Evolutionary conservation across 2,113 vertebrate species (phyloP).

Genomic region (Manacus vitellinus): DNA sequence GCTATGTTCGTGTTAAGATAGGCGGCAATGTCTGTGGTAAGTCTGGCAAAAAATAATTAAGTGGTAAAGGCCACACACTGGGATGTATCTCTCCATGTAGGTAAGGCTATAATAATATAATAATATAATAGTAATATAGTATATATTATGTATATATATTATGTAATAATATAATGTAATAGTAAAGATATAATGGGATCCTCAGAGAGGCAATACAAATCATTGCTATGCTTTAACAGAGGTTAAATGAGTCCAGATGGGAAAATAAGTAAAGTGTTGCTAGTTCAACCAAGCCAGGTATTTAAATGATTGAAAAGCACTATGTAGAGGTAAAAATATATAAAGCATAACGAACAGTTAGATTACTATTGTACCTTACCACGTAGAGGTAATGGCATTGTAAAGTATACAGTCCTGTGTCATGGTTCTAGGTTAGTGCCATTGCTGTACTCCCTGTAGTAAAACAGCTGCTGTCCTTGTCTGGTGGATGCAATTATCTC

Average conservation of each 20-base stretch:
- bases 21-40: slow-evolving; percentile 88
- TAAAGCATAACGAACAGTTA: background rate
- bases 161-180: background rate
- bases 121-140: background rate
- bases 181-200: background rate
- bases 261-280: background rate
- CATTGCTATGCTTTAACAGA: background rate
- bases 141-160: background rate
- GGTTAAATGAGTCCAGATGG: background rate
- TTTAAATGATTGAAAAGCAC: background rate
- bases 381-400: background rate
- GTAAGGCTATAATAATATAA: background rate
- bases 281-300: background rate
- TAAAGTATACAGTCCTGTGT: background rate
- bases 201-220: background rate
- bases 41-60: slow-evolving; percentile 26
- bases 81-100: background rate
- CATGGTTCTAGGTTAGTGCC: background rate
- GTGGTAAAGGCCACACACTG: background rate
- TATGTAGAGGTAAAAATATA: background rate
- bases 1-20: slow-evolving; percentile 89
- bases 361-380: background rate
- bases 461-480: background rate
- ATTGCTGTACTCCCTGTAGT: accelerated
- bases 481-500: background rate